Conservation (phyloP, 92 coral and sea anemone genomes). For the Plumapathes pennacea region DNA sequence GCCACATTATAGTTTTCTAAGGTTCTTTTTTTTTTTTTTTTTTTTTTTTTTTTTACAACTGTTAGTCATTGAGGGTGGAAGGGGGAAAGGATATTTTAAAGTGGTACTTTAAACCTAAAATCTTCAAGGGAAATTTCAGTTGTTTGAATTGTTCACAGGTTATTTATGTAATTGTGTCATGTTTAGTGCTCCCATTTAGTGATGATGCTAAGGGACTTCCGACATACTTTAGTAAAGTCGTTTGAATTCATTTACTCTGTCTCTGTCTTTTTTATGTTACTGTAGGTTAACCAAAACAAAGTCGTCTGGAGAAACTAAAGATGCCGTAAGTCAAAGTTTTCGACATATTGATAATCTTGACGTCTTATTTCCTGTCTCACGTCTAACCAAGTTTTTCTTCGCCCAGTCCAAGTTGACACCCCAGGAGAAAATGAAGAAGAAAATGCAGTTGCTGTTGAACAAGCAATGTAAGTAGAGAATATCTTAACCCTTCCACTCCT, state of each 20-base stretch:
- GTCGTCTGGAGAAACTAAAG: conserved; percentile 30
- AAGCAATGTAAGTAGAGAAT: conserved; percentile 69
- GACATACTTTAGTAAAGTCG: too few species aligned
- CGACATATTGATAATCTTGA: not conserved
- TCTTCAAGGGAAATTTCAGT: too few species aligned
- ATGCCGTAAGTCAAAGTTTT: conserved; percentile 30
- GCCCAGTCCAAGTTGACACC: conserved; percentile 67
- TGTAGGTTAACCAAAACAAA: conserved; percentile 45
- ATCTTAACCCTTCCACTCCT: not conserved
- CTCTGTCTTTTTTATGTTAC: not conserved
- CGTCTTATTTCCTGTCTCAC: not conserved
- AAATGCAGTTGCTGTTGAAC: conserved; percentile 94
- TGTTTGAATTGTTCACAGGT: too few species aligned
- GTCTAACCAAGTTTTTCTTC: conserved; percentile 1
- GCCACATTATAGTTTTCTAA: too few species aligned
- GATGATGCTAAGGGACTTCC: too few species aligned
- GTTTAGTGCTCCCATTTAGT: too few species aligned
- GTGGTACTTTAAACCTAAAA: too few species aligned
- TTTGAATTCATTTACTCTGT: not conserved
- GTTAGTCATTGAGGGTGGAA: too few species aligned
- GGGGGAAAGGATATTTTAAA: too few species aligned
- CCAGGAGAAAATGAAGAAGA: conserved; percentile 85
- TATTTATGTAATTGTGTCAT: too few species aligned
- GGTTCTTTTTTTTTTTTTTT: too few species aligned
- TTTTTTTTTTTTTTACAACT: too few species aligned